Evolutionary conservation across 2,797 vertebrate species (phyloP), one percentile per base, ranked within the genome.

Genomic region (Neostethus bicornis): DNA sequence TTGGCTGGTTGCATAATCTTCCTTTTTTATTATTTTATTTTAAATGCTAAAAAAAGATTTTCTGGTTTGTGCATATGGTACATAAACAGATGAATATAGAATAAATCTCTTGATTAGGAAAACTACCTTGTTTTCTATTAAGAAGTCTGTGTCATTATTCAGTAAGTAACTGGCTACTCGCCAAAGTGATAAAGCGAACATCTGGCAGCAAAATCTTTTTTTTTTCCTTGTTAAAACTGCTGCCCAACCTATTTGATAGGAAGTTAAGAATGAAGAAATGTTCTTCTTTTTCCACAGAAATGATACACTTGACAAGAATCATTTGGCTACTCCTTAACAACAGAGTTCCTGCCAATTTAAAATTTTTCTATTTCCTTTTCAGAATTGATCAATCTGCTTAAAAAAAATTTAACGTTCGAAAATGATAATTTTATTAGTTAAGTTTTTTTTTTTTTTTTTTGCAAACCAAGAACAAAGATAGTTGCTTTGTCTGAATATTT

Each of bases 181-280:
- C 85, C 85, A 85, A 62, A 55, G 58, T 61, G 52, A 77, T 70
- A 77, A 72, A 86, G 57, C 11, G 1, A 51, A 64, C 82, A 83
- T 81, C 82, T 81, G 84, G 76, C 74, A 57, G 73, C 49, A 51
- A 32, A 17, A 61, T 72, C 79, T 69, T 42, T 69, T 80, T 66
- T 73, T 75, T 66, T 59, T 66, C 79, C 67, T 66, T 26, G 49
- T 77, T 80, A 66, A 78, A 81, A 72, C 61, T 73, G 29, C 26
- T 52, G 65, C 57, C 56, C 45, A 59, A 73, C 51, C 46, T 54
- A 13, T 75, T 81, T 66, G 24, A 69, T 51, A 67, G 38, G 25
- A 41, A 43, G 53, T 55, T 63, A 50, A 49, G 58, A 44, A 52
- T 26, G 61, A 25, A 13, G 47, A 17, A 66, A 55, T 19, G 19